Conservation (phyloP, 2,888 invertebrate species). For the Cephus sareptanus region DNA sequence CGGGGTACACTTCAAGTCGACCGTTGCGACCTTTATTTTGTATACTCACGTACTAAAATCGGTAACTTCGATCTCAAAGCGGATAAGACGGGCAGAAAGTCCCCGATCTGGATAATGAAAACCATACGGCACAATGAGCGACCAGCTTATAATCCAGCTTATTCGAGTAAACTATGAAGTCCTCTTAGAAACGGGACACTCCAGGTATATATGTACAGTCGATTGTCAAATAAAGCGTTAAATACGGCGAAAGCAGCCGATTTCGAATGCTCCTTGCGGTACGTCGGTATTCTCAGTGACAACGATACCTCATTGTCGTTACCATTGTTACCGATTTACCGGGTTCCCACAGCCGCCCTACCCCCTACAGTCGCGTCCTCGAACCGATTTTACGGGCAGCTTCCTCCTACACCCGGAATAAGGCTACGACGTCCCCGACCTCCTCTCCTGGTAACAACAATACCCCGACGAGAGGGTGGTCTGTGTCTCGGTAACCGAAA, state of each 20-base stretch:
- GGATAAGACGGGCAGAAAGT: background rate
- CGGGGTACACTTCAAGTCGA: background rate
- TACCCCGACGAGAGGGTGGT: conserved; percentile 13
- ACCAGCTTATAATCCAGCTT: background rate
- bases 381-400: conserved; percentile 7
- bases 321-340: conserved; percentile 13
- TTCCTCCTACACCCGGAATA: background rate
- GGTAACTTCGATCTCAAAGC: background rate
- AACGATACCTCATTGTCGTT: conserved; percentile 28
- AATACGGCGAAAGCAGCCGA: conserved; percentile 26
- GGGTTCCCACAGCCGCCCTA: background rate
- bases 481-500: conserved; percentile 45
- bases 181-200: background rate
- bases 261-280: conserved; percentile 22
- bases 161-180: background rate
- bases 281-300: conserved; percentile 25
- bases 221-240: conserved; percentile 23
- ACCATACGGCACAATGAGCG: background rate
- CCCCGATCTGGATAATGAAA: background rate
- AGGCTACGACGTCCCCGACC: background rate
- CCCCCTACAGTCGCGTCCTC: background rate
- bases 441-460: conserved; percentile 5
- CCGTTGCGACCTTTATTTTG: background rate
- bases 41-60: background rate
- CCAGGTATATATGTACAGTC: background rate